Percentiles rank a stretch among this genome's conserved stretches.
Evolutionary conservation across 2,888 invertebrate genomes (phyloP).

Genomic region (Aricia artaxerxes): DNA sequence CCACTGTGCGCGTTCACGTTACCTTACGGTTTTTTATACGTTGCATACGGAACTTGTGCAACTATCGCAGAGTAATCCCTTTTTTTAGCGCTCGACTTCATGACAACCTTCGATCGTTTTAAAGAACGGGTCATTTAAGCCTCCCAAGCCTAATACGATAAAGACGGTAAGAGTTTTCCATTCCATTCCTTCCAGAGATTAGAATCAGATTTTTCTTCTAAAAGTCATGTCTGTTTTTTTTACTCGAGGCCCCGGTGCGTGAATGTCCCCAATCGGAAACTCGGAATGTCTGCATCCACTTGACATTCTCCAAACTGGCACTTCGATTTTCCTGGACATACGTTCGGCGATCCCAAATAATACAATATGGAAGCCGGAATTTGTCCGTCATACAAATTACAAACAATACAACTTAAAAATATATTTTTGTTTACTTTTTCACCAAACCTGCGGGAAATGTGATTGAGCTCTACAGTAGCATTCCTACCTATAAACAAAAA

Average conservation of each 20-base stretch:
- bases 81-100: neutral
- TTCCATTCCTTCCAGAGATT: too few relatives aligned
- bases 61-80: neutral
- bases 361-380: neutral
- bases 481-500: too few relatives aligned
- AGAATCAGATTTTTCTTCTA: neutral
- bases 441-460: neutral
- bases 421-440: neutral
- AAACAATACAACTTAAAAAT: neutral
- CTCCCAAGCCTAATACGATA: too few relatives aligned
- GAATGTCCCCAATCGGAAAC: neutral
- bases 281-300: neutral
- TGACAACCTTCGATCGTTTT: neutral
- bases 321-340: neutral
- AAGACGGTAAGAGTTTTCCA: too few relatives aligned
- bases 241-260: neutral
- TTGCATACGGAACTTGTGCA: neutral
- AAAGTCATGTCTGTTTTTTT: neutral
- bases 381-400: neutral
- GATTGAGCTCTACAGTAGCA: too few relatives aligned
- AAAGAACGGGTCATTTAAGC: too few relatives aligned
- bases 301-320: neutral
- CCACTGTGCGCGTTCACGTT: conserved; percentile 4
- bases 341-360: neutral
- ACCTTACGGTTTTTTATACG: neutral